Evolutionary conservation across 2,113 vertebrate species (phyloP).

Genomic region (Mus musculus): DNA sequence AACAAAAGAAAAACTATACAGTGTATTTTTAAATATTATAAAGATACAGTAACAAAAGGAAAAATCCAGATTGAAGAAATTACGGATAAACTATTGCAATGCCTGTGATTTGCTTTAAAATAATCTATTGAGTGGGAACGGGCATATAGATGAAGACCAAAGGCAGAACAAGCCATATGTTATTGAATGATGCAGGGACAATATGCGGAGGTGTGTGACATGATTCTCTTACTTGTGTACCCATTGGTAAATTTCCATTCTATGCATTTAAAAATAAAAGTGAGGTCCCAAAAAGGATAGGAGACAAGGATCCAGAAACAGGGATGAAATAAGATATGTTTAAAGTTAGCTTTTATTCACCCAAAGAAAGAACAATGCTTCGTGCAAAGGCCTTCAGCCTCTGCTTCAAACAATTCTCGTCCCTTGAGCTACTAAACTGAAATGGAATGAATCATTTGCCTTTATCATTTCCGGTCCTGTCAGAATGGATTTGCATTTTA

Average conservation of each 20-base stretch:
- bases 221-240: not conserved
- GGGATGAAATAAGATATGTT: not conserved
- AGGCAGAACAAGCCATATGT: not conserved
- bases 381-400: not conserved
- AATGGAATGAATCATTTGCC: constrained; percentile 26
- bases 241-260: not conserved
- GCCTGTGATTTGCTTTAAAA: not conserved
- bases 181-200: not conserved
- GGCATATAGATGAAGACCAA: not conserved
- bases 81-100: not conserved
- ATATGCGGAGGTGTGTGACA: not conserved
- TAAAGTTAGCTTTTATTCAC: constrained; percentile 21
- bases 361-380: constrained; percentile 51
- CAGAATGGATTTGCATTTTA: constrained; percentile 70
- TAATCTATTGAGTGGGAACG: not conserved
- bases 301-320: not conserved
- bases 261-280: constrained; percentile 31
- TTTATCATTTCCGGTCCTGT: constrained; percentile 66
- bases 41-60: not conserved
- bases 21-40: not conserved
- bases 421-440: constrained; percentile 55
- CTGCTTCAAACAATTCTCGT: constrained; percentile 43
- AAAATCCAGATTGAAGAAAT: not conserved
- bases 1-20: not conserved
- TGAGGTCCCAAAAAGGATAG: not conserved